A percentile compares a stretch with the other conserved stretches of the same genome.
Conservation (phyloP, 92 coral and sea anemone species). For the Umimayanthus chanpuru region DNA sequence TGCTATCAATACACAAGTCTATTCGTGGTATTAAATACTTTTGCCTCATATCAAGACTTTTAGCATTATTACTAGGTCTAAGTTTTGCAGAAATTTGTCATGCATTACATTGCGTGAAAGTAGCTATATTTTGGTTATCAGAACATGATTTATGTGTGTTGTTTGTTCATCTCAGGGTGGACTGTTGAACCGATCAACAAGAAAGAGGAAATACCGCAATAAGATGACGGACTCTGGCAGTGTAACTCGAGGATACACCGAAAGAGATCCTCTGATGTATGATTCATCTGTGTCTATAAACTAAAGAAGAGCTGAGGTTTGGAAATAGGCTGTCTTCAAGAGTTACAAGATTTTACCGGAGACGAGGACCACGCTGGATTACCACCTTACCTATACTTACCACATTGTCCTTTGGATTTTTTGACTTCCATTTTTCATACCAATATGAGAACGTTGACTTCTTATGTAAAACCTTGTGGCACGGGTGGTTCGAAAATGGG, state of each 20-base stretch:
- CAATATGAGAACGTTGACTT: neutral
- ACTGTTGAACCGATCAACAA: conserved; percentile 65
- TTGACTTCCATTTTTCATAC: neutral
- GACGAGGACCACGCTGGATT: too few species aligned
- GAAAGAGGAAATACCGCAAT: conserved; percentile 30
- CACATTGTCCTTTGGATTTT: neutral
- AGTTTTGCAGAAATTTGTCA: neutral
- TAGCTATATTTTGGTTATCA: neutral
- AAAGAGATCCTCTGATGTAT: conserved; percentile 76
- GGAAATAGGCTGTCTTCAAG: neutral
- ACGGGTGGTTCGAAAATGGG: too few species aligned
- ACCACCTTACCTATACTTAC: too few species aligned
- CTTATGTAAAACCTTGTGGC: neutral
- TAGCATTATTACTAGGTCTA: neutral
- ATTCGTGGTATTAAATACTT: neutral
- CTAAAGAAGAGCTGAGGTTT: conserved; percentile 25
- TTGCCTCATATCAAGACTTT: neutral
- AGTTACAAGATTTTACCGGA: neutral
- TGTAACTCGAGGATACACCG: conserved; percentile 50
- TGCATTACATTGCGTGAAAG: neutral
- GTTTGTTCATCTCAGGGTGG: conserved; percentile 63
- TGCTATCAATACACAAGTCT: neutral
- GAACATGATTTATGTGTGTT: neutral
- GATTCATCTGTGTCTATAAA: conserved; percentile 75
- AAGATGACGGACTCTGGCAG: conserved; percentile 44